Evolutionary conservation across 2,113 vertebrate species (phyloP).

Genomic region (Prunella himalayana): DNA sequence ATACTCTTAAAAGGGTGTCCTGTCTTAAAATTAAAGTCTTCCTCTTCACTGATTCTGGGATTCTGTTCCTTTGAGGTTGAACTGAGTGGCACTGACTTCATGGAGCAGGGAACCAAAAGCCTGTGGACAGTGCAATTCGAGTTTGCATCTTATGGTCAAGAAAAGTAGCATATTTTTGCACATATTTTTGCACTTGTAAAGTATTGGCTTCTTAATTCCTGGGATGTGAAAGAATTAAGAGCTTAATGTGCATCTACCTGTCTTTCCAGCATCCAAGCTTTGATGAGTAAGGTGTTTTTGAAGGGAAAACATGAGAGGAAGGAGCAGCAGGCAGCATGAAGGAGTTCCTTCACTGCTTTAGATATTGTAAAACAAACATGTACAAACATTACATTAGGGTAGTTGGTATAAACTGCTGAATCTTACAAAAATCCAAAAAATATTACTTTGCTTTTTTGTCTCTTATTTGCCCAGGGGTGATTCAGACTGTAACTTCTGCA

Average conservation of each 20-base stretch:
- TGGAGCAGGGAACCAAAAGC: not conserved
- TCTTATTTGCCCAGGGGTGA: not conserved
- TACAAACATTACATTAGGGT: not conserved
- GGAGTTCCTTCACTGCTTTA: not conserved
- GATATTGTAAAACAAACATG: not conserved
- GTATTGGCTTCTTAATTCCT: not conserved
- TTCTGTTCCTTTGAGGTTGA: not conserved
- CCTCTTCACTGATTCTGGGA: not conserved
- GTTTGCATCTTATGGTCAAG: not conserved
- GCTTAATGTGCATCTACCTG: not conserved
- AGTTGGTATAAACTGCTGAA: not conserved
- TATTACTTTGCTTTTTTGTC: not conserved
- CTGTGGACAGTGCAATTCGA: not conserved
- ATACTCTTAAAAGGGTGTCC: not conserved
- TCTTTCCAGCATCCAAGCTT: not conserved
- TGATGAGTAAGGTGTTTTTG: not conserved
- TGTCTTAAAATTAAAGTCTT: not conserved
- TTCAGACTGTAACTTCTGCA: not conserved
- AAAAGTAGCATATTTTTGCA: not conserved
- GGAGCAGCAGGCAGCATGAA: not conserved
- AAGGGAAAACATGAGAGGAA: not conserved
- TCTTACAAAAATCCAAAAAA: not conserved
- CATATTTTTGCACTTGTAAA: not conserved
- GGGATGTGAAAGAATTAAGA: not conserved
- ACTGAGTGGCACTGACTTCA: not conserved